Percentiles rank a stretch among this genome's conserved stretches.
These are phyloP conservation scores for Opisthocomus hoazin DNA, from an alignment of 2,113 vertebrate species.

Conservation along the genomic window DNA sequence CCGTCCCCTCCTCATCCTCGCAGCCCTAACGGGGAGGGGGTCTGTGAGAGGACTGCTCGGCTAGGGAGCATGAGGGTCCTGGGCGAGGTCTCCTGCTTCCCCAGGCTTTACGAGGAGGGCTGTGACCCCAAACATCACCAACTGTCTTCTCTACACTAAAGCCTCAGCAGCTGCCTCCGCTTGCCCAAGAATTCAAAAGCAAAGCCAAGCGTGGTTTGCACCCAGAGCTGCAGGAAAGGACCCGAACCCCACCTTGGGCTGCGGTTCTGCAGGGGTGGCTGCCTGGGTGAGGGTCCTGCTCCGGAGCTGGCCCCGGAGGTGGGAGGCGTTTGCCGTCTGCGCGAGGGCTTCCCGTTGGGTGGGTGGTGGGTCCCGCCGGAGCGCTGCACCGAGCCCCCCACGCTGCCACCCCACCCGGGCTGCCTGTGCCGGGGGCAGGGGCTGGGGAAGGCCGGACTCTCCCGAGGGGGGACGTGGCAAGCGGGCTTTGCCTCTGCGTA, in stretches of 20 bases:
- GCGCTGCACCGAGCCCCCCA: accelerated
- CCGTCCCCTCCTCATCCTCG: too few relatives aligned
- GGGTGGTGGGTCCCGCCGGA: background rate
- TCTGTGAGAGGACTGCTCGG: background rate
- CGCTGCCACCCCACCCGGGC: accelerated
- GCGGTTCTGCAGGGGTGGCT: background rate
- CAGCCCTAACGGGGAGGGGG: too few relatives aligned
- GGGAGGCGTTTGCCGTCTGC: background rate
- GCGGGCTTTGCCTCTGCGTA: background rate
- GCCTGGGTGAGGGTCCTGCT: background rate
- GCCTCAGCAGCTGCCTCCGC: background rate
- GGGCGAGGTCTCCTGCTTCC: background rate
- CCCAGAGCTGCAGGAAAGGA: background rate
- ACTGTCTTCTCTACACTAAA: background rate
- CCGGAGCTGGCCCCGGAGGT: background rate
- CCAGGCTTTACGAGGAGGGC: background rate
- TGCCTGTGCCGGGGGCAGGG: background rate
- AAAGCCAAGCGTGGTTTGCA: background rate
- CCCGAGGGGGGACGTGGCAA: background rate
- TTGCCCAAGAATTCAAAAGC: background rate
- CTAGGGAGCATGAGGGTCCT: background rate
- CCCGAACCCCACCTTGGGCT: background rate
- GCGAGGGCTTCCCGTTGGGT: background rate
- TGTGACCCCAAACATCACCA: background rate
- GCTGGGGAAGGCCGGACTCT: background rate